Percentiles rank a stretch among this genome's conserved stretches.
Conservation (phyloP, 2,888 invertebrate genomes). For the Cheilosia pagana region DNA sequence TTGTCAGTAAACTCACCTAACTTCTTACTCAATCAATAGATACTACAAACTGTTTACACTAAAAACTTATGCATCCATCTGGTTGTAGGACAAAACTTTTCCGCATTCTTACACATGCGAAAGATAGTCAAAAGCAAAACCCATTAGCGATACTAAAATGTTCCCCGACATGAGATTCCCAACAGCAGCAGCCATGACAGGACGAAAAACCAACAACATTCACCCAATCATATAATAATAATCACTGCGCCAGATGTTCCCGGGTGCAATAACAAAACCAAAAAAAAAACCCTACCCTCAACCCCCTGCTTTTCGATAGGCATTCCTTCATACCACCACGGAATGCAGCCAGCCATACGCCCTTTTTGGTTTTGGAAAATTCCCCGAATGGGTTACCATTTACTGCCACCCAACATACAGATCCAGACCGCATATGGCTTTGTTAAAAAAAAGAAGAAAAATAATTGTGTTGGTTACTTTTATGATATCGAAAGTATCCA, state of each 20-base stretch:
- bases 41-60: too few relatives aligned
- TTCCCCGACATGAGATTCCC: too few relatives aligned
- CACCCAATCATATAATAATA: conserved; percentile 1
- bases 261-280: neutral
- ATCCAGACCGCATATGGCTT: neutral
- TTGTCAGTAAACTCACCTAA: too few relatives aligned
- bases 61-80: too few relatives aligned
- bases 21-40: too few relatives aligned
- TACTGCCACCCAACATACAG: neutral
- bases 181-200: neutral
- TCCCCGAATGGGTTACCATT: conserved; percentile 5
- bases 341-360: conserved; percentile 17
- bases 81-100: too few relatives aligned
- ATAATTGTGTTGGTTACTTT: conserved; percentile 14
- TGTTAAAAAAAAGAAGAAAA: neutral
- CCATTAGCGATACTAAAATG: too few relatives aligned
- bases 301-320: neutral
- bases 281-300: neutral
- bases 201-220: neutral
- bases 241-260: conserved; percentile 19
- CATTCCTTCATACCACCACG: neutral
- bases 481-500: conserved; percentile 9
- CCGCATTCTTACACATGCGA: too few relatives aligned
- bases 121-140: too few relatives aligned
- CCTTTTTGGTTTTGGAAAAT: conserved; percentile 4